Conservation (phyloP, 2,113 vertebrate genomes). For the Tachycineta bicolor region DNA sequence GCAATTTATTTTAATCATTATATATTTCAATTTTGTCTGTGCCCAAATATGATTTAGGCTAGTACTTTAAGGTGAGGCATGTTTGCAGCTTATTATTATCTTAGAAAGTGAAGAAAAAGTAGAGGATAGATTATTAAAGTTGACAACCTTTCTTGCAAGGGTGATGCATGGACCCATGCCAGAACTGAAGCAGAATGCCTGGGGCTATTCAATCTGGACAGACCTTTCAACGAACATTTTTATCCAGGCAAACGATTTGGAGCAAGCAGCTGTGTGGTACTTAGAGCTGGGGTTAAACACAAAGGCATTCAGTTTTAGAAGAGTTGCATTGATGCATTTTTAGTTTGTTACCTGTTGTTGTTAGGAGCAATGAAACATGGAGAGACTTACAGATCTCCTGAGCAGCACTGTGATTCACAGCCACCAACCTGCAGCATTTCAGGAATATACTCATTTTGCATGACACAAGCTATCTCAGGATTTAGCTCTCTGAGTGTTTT, state of each 20-base stretch:
- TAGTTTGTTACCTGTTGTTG: not conserved
- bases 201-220: not conserved
- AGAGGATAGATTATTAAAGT: not conserved
- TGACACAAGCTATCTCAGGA: not conserved
- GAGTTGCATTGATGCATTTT: not conserved
- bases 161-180: not conserved
- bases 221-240: not conserved
- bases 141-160: not conserved
- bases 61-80: not conserved
- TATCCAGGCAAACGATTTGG: not conserved
- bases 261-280: fast-evolving
- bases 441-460: fast-evolving
- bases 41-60: not conserved
- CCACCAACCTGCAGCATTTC: not conserved
- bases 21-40: not conserved
- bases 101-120: not conserved
- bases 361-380: not conserved
- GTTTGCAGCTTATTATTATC: not conserved
- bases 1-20: not conserved
- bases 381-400: not conserved
- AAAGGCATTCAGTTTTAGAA: not conserved
- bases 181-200: not conserved
- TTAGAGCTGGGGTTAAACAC: not conserved
- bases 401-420: not conserved
- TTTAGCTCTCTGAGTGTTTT: not conserved